These are phyloP conservation scores for Panthera uncia DNA, from an alignment of 2,113 vertebrate genomes.

Conservation along the genomic window DNA sequence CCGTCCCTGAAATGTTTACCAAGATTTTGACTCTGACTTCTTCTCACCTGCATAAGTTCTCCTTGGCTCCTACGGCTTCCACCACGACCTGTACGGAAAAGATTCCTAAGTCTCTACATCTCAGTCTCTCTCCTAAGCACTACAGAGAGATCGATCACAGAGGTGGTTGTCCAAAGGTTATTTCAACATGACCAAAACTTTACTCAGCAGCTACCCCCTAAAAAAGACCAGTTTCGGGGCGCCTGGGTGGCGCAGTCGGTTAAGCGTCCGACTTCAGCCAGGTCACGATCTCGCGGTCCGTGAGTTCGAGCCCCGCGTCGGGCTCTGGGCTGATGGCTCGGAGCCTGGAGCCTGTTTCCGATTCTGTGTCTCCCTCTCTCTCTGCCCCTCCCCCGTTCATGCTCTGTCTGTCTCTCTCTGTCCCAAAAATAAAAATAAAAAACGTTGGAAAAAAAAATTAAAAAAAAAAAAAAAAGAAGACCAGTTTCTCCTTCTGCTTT, in stretches of 20 bases:
- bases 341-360: too few relatives aligned
- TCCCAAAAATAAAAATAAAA: too few relatives aligned
- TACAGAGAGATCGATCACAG: not conserved
- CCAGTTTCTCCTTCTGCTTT: not conserved
- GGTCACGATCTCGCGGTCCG: too few relatives aligned
- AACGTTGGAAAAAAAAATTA: too few relatives aligned
- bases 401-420: too few relatives aligned
- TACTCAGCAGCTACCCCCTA: not conserved
- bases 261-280: too few relatives aligned
- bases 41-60: not conserved
- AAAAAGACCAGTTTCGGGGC: not conserved
- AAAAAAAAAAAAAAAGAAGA: not conserved
- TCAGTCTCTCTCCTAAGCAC: not conserved
- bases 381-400: too few relatives aligned
- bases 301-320: too few relatives aligned
- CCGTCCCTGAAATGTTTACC: not conserved
- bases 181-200: not conserved
- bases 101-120: not conserved
- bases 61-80: not conserved
- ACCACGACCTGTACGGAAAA: not conserved
- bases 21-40: not conserved
- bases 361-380: too few relatives aligned
- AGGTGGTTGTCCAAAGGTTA: not conserved
- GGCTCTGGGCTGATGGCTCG: too few relatives aligned
- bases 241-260: too few relatives aligned